Evolutionary conservation across 1,140 invertebrate species (phyloP).

Genomic region (Sycophila sp.): DNA sequence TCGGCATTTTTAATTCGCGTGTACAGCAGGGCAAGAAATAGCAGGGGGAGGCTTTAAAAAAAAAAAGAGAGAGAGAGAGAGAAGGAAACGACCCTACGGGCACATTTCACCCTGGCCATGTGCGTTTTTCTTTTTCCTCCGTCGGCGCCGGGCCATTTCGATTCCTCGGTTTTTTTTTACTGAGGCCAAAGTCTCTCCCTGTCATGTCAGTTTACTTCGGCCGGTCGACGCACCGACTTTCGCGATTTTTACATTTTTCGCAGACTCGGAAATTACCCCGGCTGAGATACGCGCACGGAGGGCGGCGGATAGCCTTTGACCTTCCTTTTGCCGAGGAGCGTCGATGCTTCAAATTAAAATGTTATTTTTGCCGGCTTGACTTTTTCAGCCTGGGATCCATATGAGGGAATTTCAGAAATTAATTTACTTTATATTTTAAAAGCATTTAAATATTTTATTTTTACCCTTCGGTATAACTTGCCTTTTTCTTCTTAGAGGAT

Average conservation of each 20-base stretch:
- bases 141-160: not conserved
- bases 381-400: slow-evolving; percentile 29
- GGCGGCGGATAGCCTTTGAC: too few relatives aligned
- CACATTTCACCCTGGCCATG: not conserved
- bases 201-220: slow-evolving; percentile 47
- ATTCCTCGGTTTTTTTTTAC: slow-evolving; percentile 1
- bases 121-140: slow-evolving; percentile 16
- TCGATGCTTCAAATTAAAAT: not conserved
- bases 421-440: too few relatives aligned
- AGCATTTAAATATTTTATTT: too few relatives aligned
- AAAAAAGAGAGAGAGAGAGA: not conserved
- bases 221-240: slow-evolving; percentile 24
- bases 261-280: not conserved
- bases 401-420: too few relatives aligned
- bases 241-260: slow-evolving; percentile 24
- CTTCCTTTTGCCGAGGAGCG: too few relatives aligned
- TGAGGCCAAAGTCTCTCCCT: not conserved
- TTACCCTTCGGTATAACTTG: too few relatives aligned
- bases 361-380: slow-evolving; percentile 37
- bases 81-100: not conserved
- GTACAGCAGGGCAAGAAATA: too few relatives aligned
- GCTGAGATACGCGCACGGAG: too few relatives aligned
- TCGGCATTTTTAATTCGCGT: slow-evolving; percentile 31
- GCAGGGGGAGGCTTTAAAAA: too few relatives aligned
- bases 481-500: too few relatives aligned